Base-by-base conservation (phyloP, 2,888 invertebrate genomes). In the Acronicta leporina region DNA sequence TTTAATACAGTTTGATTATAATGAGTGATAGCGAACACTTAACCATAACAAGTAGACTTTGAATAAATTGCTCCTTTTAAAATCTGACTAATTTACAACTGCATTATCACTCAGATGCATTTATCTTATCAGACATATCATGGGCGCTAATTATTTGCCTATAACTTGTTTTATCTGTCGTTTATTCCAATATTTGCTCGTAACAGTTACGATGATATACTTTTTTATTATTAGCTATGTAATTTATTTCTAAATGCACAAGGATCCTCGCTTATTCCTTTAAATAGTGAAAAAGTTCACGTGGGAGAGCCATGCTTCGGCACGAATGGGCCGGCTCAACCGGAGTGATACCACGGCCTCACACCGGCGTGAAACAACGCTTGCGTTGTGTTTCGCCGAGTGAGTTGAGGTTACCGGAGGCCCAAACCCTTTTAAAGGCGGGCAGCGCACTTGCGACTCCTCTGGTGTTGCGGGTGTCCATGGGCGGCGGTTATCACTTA, bases 81-180 rank as follows among this genome's bases (percentile, higher is more conserved):
- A 73, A 65, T 65, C 69, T 73, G 75, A 66, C 70, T 58, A 68
- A 68, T 76, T 76, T 67, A 63, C 58, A 64, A 66, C 63, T 68
- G 70, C 73, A 81, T 64, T 63, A 33, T 63, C 56, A 58, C 68
- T 63, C 59, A 56, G 63, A 71, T 77, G 81, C 77, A 79, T 67
- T 63, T 77, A 82, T 82, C 83, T 84, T 84, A 84, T 84, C 84
- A 33, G 44, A 15, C 55, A 53, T 65, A 76, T 81, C 76, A 77
- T 78, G 69, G 70, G 61, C 73, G 55, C 48, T 71, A 71, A 75
- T 72, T 79, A 73, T 84, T 81, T 81, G 66, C 63, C 68, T 73
- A 69, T 71, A 66, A 58, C 58, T 60, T 80, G 74, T 73, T 77
- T 75, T 77, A 75, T 77, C 65, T 71, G 61, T 55, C 45, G 61